Conservation (phyloP, 2,113 vertebrate species). For the Uropsilus gracilis region DNA sequence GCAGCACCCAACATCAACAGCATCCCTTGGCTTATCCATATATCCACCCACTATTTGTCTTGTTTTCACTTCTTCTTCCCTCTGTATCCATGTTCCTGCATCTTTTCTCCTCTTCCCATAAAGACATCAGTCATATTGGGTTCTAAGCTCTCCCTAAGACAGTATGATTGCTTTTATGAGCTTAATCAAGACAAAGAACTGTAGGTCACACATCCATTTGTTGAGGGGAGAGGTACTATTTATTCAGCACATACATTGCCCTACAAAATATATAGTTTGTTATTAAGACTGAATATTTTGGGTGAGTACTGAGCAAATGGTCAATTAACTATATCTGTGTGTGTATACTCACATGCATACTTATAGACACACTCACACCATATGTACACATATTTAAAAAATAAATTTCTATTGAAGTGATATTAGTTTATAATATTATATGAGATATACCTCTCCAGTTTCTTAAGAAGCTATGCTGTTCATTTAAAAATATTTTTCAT, state of each 20-base stretch:
- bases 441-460: background rate
- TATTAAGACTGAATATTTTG: background rate
- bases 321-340: too few relatives aligned
- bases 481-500: background rate
- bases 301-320: background rate
- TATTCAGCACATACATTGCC: too few relatives aligned
- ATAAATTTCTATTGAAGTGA: background rate
- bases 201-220: background rate
- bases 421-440: background rate
- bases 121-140: background rate
- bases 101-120: background rate
- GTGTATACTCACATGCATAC: too few relatives aligned
- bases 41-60: rapidly evolving
- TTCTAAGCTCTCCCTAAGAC: background rate
- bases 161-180: background rate
- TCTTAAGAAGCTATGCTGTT: background rate
- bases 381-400: background rate
- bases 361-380: too few relatives aligned
- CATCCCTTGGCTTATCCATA: background rate
- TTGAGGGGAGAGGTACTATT: rapidly evolving
- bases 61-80: background rate
- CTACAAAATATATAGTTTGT: background rate
- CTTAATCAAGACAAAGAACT: background rate
- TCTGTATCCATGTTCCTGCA: background rate
- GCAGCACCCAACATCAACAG: too few relatives aligned